Conservation (phyloP, 2,797 vertebrate genomes). For the Sciurus carolinensis region DNA sequence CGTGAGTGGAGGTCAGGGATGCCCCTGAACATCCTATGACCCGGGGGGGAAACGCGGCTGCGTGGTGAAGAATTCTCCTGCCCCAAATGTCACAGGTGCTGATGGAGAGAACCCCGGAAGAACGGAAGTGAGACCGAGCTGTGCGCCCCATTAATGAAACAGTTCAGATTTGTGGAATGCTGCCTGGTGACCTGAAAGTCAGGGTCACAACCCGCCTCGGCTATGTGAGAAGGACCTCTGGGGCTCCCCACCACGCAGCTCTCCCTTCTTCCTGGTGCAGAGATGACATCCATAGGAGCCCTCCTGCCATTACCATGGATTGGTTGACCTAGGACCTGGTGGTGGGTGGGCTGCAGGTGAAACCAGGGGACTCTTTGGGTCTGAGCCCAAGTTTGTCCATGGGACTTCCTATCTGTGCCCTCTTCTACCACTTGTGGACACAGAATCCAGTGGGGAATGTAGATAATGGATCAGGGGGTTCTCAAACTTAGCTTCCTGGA, state of each 20-base stretch:
- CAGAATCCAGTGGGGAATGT: not conserved
- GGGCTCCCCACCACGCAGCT: not conserved
- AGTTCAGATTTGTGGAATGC: not conserved
- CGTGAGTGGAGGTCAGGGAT: not conserved
- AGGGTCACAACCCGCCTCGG: not conserved
- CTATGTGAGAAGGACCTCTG: not conserved
- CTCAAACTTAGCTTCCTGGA: not conserved
- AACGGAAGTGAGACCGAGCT: not conserved
- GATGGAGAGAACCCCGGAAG: not conserved
- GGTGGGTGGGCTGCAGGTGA: no score
- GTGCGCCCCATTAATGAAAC: not conserved
- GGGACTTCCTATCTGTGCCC: no score
- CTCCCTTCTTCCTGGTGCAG: not conserved
- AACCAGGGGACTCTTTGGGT: not conserved
- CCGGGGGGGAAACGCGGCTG: not conserved
- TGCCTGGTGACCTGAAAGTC: not conserved
- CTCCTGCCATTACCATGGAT: no score
- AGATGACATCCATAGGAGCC: not conserved
- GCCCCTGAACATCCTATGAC: not conserved
- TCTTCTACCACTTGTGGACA: not conserved
- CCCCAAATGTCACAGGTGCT: not conserved
- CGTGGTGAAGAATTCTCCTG: not conserved
- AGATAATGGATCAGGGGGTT: not conserved
- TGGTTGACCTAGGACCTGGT: not conserved
- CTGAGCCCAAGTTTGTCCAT: rapidly evolving